Conservation (phyloP, 2,797 vertebrate species). For the Chrysocyon brachyurus region DNA sequence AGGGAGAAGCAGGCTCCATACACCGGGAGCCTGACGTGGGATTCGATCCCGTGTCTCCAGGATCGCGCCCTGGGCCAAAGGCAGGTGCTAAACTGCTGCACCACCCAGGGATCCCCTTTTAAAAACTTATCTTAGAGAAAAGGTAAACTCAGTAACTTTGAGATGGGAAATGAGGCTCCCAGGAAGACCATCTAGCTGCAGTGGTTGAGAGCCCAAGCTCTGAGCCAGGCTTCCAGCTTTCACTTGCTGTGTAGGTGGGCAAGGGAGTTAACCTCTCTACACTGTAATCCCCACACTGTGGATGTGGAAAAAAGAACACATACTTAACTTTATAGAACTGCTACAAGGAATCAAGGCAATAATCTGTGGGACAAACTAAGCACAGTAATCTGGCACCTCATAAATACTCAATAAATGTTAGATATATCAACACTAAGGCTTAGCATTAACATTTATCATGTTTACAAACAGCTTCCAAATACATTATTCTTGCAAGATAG, state of each 20-base stretch:
- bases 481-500: neutral
- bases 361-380: neutral
- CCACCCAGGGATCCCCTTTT: neutral
- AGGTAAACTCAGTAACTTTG: neutral
- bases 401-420: neutral
- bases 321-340: neutral
- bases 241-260: accelerated
- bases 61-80: no score
- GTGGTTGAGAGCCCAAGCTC: neutral
- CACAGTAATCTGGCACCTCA: neutral
- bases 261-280: neutral
- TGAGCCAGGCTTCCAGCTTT: neutral
- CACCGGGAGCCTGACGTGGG: no score
- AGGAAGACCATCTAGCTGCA: neutral
- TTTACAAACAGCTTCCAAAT: neutral
- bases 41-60: no score
- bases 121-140: neutral
- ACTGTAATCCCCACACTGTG: neutral
- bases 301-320: neutral
- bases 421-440: neutral
- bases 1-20: no score
- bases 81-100: no score
- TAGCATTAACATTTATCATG: neutral
- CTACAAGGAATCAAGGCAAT: neutral
- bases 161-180: neutral